Base-by-base conservation (phyloP, 2,797 vertebrate species). In the Phrynocephalus forsythii region DNA sequence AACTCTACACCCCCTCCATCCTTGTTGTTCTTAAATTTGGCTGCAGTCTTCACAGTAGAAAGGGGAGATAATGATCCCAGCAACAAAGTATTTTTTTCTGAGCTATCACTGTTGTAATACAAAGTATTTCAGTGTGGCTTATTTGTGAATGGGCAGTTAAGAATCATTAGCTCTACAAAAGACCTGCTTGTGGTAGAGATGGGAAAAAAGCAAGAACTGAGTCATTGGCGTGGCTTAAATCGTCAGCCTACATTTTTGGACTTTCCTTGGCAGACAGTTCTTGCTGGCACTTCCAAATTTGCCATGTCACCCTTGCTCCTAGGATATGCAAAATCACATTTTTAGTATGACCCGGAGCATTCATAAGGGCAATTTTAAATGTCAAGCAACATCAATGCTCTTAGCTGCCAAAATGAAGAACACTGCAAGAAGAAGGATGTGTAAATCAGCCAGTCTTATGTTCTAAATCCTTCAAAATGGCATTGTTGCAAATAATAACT, bases 391-490 rank as follows among this genome's bases (percentile, higher is more conserved):
- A 33, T 79, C 48, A 73, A 81, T 6, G 60, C 0, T 6, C 63
- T 71, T 44, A 71, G 78, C 30, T n/a, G 50, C 28, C 79, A 72
- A 48, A 81, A 9, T 73, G 9, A 78, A 71, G 26, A 86, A 81
- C 30, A 28, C 11, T n/a, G 30, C 30, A 83, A 83, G 13, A 50
- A 3, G 33, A 11, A 22, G 73, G 81, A 30, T 48, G 22, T 75
- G 56, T 8, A 15, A 66, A 66, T 50, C n/a, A 72, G 44, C 11
- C 90, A 80, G 68, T 26, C 1, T 68, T 86, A 9, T 15, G 60
- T 89, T 92, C 87, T 85, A 77, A 75, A 33, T 33, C 89, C 60
- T 50, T 86, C 75, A 87, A 79, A 79, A 91, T 88, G 71, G 69
- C 26, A 67, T 20, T 38, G 33, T 84, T 73, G 20, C 52, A 68